Base-by-base conservation (phyloP, 2,888 invertebrate species). In the Dascillus cervinus region DNA sequence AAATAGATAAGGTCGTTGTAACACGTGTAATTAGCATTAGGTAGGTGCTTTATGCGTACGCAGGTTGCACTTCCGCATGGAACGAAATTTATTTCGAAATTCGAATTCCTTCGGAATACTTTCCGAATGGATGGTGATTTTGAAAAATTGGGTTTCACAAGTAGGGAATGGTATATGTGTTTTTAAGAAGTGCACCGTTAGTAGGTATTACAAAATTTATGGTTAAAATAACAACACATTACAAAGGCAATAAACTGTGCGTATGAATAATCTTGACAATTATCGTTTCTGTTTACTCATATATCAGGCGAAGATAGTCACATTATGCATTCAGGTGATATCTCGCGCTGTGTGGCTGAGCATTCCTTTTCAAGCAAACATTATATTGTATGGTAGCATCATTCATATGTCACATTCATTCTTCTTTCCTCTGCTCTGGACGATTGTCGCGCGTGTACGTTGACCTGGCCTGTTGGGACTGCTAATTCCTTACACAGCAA, bases 401-500 rank as follows among this genome's bases (percentile, higher is more conserved):
- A 42, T 44, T 44, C 44, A 42, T 44, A 44, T 44, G 44, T 36
- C 44, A 42, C 44, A 42, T 44, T 42, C 33, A 42, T 44, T 42
- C 39, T 44, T n/a, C n/a, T 40, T 39, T 38, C 38, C 37, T 32
- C 29, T 26, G 32, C 38, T 29, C 25, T 34, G 34, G 37, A 30
- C 41, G 28, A 38, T 37, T 38, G 38, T 41, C 37, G 38, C 32
- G 38, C 38, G 30, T 37, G 37, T 40, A 26, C 31, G 32, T 32
- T 41, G 34, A 39, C 39, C 39, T 28, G 33, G 14, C 34, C 27
- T 28, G 12, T n/a, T n/a, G n/a, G n/a, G n/a, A n/a, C n/a, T n/a
- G n/a, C n/a, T n/a, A n/a, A n/a, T n/a, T n/a, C n/a, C n/a, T n/a
- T n/a, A n/a, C n/a, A n/a, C n/a, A n/a, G n/a, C n/a, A n/a, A n/a